These are phyloP conservation scores for Martes flavigula DNA, from an alignment of 2,797 vertebrate species.

Conservation along the genomic window DNA sequence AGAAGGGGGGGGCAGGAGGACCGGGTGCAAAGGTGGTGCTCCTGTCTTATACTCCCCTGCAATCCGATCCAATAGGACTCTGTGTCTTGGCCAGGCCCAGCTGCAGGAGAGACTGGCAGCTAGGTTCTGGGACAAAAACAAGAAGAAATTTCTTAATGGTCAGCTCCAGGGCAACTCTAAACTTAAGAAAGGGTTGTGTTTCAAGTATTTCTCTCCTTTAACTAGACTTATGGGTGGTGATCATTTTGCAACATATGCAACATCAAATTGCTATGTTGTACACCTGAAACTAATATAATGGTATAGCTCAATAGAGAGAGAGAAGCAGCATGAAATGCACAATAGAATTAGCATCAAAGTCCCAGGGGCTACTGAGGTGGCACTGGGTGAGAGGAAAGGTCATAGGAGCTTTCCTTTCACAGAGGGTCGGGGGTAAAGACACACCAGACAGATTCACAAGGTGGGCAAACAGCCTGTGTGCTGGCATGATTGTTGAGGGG, in stretches of 20 bases:
- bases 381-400: background rate
- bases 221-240: background rate
- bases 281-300: background rate
- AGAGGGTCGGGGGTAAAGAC: background rate
- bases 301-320: background rate
- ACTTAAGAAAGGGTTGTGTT: background rate
- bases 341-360: background rate
- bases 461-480: no score
- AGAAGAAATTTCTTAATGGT: background rate
- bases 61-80: no score
- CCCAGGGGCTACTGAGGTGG: background rate
- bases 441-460: background rate
- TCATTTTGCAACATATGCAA: background rate
- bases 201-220: background rate
- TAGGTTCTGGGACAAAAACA: background rate
- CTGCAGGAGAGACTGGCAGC: background rate
- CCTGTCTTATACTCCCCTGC: no score
- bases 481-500: background rate
- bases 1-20: background rate
- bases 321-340: background rate
- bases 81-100: background rate
- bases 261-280: background rate
- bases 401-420: background rate
- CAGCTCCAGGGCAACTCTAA: background rate
- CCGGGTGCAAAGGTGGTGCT: fast-evolving